These are phyloP conservation scores for Ceratotherium simum DNA, from an alignment of 2,113 vertebrate genomes.

Conservation along the genomic window DNA sequence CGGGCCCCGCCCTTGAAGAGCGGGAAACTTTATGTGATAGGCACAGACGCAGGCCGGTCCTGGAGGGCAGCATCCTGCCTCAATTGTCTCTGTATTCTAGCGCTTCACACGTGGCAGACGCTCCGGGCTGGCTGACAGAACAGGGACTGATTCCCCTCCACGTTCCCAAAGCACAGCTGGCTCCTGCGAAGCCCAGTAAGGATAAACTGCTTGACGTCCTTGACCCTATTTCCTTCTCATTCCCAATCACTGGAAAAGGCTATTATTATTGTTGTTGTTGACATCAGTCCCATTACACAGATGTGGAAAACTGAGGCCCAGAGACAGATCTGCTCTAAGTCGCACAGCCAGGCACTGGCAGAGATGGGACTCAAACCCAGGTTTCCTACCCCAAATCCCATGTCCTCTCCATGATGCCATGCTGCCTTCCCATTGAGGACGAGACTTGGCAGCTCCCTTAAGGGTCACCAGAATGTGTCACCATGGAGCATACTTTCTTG, in stretches of 20 bases:
- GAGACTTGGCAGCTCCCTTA: not conserved
- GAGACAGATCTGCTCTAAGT: not conserved
- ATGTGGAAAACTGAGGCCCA: not conserved
- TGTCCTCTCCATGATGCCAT: not conserved
- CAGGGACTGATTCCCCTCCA: rapidly evolving
- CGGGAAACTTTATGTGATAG: not conserved
- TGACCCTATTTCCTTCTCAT: not conserved
- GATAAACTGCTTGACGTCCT: not conserved
- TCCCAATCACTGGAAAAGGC: not conserved
- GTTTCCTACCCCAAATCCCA: not conserved
- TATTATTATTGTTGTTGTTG: not conserved
- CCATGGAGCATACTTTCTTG: not conserved
- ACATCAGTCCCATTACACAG: not conserved
- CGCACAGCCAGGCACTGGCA: not conserved
- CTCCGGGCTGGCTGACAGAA: not conserved
- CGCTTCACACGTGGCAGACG: rapidly evolving
- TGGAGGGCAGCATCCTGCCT: not conserved
- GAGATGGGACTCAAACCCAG: not conserved
- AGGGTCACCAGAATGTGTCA: not conserved
- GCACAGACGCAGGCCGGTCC: not conserved
- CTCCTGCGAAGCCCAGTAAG: not conserved
- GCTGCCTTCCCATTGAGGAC: not conserved
- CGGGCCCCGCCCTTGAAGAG: not conserved
- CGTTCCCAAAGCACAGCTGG: rapidly evolving
- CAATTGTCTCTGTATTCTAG: not conserved